These are phyloP conservation scores for Zaprionus lachaisei DNA, from an alignment of 1,140 invertebrate species.

Conservation along the genomic window DNA sequence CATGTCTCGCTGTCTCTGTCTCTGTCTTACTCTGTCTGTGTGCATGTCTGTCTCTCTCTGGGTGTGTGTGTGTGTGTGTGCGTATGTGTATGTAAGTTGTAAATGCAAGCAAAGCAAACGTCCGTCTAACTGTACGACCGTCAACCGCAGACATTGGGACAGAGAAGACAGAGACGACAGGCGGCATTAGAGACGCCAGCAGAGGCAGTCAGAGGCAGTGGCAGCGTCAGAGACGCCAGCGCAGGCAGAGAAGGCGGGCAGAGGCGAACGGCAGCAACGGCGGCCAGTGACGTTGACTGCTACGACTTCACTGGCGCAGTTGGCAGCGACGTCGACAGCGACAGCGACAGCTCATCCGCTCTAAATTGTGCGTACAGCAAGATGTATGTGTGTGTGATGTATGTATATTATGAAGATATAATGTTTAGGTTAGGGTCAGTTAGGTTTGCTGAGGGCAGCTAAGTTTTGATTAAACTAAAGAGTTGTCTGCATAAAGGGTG, in stretches of 20 bases:
- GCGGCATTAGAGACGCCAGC: constrained; percentile 48
- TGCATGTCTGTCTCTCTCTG: constrained; percentile 32
- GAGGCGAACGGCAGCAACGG: constrained; percentile 19
- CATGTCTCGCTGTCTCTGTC: constrained; percentile 39
- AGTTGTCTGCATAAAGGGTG: neutral
- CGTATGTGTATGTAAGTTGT: constrained; percentile 62
- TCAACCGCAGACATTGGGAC: constrained; percentile 75
- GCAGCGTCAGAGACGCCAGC: neutral
- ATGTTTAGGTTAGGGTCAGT: constrained; percentile 6
- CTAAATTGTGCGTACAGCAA: constrained; percentile 4
- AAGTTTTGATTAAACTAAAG: neutral
- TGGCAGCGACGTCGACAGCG: constrained; percentile 23
- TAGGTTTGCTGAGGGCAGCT: neutral
- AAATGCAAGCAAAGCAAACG: constrained; percentile 82
- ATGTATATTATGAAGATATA: neutral
- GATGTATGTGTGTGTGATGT: neutral
- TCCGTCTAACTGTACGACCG: constrained; percentile 82
- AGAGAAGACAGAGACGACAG: constrained; percentile 53
- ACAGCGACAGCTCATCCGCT: constrained; percentile 65
- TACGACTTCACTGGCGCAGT: constrained; percentile 14
- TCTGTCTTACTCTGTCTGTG: constrained; percentile 12
- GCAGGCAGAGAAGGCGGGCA: constrained; percentile 27
- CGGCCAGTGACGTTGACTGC: constrained; percentile 31
- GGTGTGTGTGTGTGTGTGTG: constrained; percentile 28
- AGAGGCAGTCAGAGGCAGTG: neutral